phyloP scores from a whole-genome alignment of 2,888 invertebrate genomes.

The Tachina lurida region DNA sequence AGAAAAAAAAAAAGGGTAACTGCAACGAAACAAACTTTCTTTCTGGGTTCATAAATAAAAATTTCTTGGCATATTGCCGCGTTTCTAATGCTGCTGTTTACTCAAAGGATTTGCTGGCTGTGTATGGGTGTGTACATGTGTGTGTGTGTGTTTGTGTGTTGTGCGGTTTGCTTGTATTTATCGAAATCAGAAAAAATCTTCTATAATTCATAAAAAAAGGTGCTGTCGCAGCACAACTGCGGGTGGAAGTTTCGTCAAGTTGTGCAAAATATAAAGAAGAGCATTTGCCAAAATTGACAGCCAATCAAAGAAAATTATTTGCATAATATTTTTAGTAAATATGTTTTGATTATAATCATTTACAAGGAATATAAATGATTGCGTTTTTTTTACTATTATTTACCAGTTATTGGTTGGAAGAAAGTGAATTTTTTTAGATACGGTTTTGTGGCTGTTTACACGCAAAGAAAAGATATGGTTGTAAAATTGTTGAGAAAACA shows the following conservation, averaged over 20 bases:
- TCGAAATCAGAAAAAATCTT: conserved; percentile 54
- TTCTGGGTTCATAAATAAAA: conserved; percentile 65
- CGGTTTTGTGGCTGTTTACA: not conserved
- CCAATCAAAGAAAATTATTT: conserved; percentile 72
- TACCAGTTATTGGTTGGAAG: not conserved
- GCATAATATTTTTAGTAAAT: conserved; percentile 73
- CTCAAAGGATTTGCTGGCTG: conserved; percentile 59
- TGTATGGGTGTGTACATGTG: conserved; percentile 18
- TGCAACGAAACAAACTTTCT: conserved; percentile 40
- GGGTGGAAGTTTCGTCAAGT: conserved; percentile 55
- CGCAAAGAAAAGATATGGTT: no score
- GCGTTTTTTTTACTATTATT: conserved; percentile 11
- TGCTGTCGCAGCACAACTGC: conserved; percentile 22
- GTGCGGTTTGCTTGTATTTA: conserved; percentile 62
- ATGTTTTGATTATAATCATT: conserved; percentile 71
- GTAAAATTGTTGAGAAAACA: no score
- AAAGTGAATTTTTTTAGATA: not conserved
- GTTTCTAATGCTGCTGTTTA: conserved; percentile 63
- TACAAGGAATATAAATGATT: conserved; percentile 66
- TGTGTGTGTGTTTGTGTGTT: conserved; percentile 44
- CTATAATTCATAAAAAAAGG: conserved; percentile 69
- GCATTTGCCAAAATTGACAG: conserved; percentile 72
- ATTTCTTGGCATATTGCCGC: conserved; percentile 74
- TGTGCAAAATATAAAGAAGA: conserved; percentile 64
- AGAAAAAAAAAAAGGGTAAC: conserved; percentile 73